Evolutionary conservation across 2,888 invertebrate species (phyloP).

Genomic region (Sinelater perroti): DNA sequence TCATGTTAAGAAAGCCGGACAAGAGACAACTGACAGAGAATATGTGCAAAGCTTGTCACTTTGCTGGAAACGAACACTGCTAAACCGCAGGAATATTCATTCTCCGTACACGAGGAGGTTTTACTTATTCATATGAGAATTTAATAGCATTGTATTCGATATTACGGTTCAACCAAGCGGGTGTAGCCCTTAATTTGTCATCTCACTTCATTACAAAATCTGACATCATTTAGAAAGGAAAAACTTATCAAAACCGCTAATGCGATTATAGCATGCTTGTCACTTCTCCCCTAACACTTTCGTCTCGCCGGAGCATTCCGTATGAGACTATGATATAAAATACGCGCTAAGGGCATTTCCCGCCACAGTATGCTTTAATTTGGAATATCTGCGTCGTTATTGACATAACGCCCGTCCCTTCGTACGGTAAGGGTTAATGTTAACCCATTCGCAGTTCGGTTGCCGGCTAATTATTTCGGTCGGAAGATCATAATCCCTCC

Average conservation of each 20-base stretch:
- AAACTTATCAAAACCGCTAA: no score
- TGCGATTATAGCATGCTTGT: background rate
- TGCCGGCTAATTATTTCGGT: slow-evolving; percentile 61
- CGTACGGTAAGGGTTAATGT: slow-evolving; percentile 57
- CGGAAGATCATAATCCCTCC: slow-evolving; percentile 62
- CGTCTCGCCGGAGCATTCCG: background rate
- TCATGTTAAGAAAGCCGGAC: slow-evolving; percentile 54
- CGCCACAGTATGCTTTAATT: slow-evolving; percentile 56
- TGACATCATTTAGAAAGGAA: no score
- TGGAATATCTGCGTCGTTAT: slow-evolving; percentile 61
- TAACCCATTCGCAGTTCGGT: slow-evolving; percentile 59
- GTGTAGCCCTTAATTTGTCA: no score
- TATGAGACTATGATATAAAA: slow-evolving; percentile 12
- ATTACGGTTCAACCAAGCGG: slow-evolving; percentile 1
- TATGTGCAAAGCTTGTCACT: slow-evolving; percentile 55
- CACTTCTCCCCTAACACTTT: background rate
- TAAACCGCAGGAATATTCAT: slow-evolving; percentile 44
- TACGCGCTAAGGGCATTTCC: slow-evolving; percentile 14
- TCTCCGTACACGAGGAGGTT: background rate
- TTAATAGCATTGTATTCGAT: slow-evolving; percentile 12
- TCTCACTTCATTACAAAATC: no score
- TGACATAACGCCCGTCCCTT: slow-evolving; percentile 60
- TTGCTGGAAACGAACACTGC: slow-evolving; percentile 50
- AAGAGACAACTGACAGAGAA: slow-evolving; percentile 54
- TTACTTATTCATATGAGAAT: slow-evolving; percentile 17